A percentile compares a stretch with the other conserved stretches of the same genome.
Evolutionary conservation across 2,888 invertebrate species (phyloP).

Genomic region (Cerceris rybyensis): DNA sequence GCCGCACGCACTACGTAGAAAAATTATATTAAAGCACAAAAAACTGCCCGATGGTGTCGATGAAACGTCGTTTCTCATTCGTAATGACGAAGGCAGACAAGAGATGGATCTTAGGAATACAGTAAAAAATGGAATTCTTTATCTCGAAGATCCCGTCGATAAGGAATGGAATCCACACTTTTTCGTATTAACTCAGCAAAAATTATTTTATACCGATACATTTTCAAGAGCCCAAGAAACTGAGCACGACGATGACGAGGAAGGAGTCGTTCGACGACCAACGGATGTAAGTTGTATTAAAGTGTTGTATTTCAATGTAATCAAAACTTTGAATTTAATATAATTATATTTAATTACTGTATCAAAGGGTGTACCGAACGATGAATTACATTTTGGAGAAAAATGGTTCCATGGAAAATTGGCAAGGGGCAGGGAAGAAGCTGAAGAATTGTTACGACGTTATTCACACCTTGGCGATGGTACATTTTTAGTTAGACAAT

Average conservation of each 20-base stretch:
- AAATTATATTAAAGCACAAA: constrained; percentile 94
- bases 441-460: constrained; percentile 85
- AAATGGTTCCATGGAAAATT: constrained; percentile 97
- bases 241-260: constrained; percentile 83
- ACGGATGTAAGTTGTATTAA: constrained; percentile 70
- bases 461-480: constrained; percentile 94
- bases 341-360: neutral
- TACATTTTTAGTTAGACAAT: constrained; percentile 95
- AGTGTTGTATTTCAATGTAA: neutral
- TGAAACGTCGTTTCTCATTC: constrained; percentile 85
- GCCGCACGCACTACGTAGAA: constrained; percentile 89
- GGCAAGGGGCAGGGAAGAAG: constrained; percentile 90
- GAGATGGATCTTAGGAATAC: constrained; percentile 92
- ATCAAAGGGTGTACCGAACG: constrained; percentile 88
- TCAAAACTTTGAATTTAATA: neutral
- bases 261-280: constrained; percentile 71
- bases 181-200: constrained; percentile 94
- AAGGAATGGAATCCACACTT: constrained; percentile 97
- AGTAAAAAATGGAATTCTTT: constrained; percentile 94
- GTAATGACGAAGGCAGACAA: constrained; percentile 85
- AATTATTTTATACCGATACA: constrained; percentile 93
- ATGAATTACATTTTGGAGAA: constrained; percentile 95
- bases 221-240: constrained; percentile 82
- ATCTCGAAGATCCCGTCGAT: constrained; percentile 94
- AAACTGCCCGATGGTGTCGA: constrained; percentile 95